Percentiles rank a stretch among this genome's conserved stretches.
Conservation (phyloP, 2,888 invertebrate genomes). For the Harpalus rubripes region DNA sequence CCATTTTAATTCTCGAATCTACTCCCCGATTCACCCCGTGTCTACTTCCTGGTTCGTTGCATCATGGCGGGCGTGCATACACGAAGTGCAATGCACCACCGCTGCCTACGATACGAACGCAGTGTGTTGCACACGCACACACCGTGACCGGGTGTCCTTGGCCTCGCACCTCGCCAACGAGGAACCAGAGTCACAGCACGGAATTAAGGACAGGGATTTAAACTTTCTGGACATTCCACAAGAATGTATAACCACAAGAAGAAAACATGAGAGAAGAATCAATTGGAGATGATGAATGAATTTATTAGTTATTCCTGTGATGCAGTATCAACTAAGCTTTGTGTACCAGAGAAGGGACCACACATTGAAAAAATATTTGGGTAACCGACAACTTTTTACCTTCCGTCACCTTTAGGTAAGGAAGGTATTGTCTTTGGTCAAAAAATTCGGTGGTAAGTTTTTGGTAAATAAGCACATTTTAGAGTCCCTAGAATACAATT, state of each 20-base stretch:
- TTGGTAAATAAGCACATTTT: no score
- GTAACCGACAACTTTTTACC: no score
- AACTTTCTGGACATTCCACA: slow-evolving; percentile 2
- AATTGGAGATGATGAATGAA: no score
- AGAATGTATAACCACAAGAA: slow-evolving; percentile 5
- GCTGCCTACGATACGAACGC: slow-evolving; percentile 36
- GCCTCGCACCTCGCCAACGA: slow-evolving; percentile 47
- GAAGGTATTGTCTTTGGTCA: no score
- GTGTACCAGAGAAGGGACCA: no score
- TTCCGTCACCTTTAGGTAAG: no score
- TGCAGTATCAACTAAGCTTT: no score
- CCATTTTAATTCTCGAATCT: background rate
- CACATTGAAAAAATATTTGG: no score
- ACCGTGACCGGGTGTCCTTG: slow-evolving; percentile 42
- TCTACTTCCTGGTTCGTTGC: slow-evolving; percentile 38
- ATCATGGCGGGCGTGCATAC: slow-evolving; percentile 30
- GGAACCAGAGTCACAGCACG: slow-evolving; percentile 22
- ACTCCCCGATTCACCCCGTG: background rate
- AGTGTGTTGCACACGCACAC: slow-evolving; percentile 43
- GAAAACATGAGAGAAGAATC: background rate
- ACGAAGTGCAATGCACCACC: slow-evolving; percentile 1
- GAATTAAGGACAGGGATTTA: slow-evolving; percentile 40
- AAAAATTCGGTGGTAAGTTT: no score
- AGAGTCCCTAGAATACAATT: no score
- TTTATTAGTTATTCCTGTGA: no score